These are phyloP conservation scores for Archilochus colubris DNA, from an alignment of 2,113 vertebrate species.

Conservation along the genomic window DNA sequence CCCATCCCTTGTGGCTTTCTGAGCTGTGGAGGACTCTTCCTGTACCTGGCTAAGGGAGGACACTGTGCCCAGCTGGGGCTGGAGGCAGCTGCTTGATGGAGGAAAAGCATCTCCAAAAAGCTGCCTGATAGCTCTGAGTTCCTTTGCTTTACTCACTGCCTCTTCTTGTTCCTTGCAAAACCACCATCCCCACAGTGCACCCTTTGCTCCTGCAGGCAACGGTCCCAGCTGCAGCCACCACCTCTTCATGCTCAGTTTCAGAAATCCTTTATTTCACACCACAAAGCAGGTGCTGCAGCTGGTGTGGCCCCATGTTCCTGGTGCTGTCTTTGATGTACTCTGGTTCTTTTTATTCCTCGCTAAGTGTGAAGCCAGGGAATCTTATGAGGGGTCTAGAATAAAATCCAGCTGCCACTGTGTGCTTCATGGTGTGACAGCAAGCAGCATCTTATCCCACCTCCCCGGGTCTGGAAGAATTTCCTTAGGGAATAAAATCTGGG, in stretches of 20 bases:
- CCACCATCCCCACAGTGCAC: neutral
- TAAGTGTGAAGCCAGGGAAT: neutral
- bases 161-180: neutral
- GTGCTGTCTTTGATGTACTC: neutral
- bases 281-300: neutral
- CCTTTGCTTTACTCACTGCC: neutral
- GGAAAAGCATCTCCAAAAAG: neutral
- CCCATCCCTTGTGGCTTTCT: neutral
- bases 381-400: neutral
- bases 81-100: neutral
- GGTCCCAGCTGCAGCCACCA: neutral
- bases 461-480: neutral
- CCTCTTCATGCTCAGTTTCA: neutral
- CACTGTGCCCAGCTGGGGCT: neutral
- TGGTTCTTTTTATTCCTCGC: neutral
- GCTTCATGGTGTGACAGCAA: neutral
- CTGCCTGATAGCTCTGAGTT: neutral
- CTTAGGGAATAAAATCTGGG: neutral
- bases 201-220: neutral
- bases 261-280: neutral
- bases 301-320: rapidly evolving
- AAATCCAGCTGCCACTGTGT: neutral
- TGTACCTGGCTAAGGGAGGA: neutral
- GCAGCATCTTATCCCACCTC: neutral
- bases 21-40: neutral